Base-by-base conservation (phyloP, 64 coral and sea anemone species). In the Stichodactyla helianthus region DNA sequence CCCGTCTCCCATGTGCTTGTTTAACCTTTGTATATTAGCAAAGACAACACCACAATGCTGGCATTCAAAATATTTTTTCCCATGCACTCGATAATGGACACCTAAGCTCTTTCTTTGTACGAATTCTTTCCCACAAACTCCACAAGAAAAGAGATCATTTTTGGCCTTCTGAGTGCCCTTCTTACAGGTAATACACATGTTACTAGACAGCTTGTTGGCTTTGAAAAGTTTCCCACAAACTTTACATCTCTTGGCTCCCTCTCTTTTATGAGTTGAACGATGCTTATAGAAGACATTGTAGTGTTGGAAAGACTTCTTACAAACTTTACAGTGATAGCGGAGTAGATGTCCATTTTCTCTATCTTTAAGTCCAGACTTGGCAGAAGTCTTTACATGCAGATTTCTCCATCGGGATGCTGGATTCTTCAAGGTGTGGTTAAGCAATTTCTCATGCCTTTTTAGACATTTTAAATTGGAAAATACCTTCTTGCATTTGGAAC, bases 251-350 rank as follows among this genome's bases (percentile, higher is more conserved):
- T 14, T 51, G 12, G 12, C 14, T 52, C 54, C 53, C 50, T 81
- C 50, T 51, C 11, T 20, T 15, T 79, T 35, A 16, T 81, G 78
- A 51, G 35, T 5, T 6, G 16, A 12, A 1, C 52, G 78, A 81
- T 81, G 78, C 20, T 53, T 51, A 20, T 81, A 81, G 50, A 81
- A 81, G 7, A 81, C 51, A 20, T 54, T 81, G 25, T 81, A 81
- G 50, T 52, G n/a, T 20, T 81, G 50, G 14, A 81, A 81, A 81
- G 50, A 51, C 20, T 10, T 81, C 15, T 81, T 54, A 51, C 78
- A 81, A 12, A 54, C 17, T 22, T 52, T 4, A 54, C 78, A 81
- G 10, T 81, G 5, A 74, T 74, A 74, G 23, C n/a, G 8, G 0
- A 8, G 12, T 52, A 17, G 2, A 6, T 9, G 1, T 54, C 16